phyloP scores from a whole-genome alignment of 2,888 invertebrate genomes.

The Parthenolecanium corni region DNA sequence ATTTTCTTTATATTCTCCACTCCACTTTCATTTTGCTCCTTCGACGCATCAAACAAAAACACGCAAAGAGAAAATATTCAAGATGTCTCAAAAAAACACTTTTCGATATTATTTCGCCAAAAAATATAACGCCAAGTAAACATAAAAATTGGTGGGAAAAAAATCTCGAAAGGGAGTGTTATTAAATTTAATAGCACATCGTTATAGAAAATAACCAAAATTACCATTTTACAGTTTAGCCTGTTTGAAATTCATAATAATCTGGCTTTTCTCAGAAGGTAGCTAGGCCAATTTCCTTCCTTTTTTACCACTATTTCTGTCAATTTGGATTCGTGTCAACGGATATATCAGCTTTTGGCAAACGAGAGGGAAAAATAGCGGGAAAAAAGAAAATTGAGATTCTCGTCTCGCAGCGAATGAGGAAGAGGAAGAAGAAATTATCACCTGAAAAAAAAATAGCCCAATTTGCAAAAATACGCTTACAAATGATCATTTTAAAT shows the following conservation, averaged over 20 bases:
- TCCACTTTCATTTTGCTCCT: no score
- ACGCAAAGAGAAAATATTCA: no score
- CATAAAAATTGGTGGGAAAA: not conserved
- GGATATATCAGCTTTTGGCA: not conserved
- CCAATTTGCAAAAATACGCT: conserved; percentile 21
- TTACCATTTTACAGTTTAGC: conserved; percentile 8
- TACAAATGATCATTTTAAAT: conserved; percentile 18
- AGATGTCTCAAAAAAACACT: no score
- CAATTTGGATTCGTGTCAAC: not conserved
- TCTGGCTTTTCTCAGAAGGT: no score
- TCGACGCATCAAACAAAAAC: no score
- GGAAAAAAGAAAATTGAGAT: not conserved
- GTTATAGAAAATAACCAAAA: not conserved
- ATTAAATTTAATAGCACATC: conserved; percentile 18
- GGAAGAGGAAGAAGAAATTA: conserved; percentile 12
- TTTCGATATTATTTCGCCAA: no score
- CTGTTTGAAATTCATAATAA: conserved; percentile 7
- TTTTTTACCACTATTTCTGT: not conserved
- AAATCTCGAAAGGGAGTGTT: not conserved
- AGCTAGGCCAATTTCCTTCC: no score
- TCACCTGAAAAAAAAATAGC: conserved; percentile 18
- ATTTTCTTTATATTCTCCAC: no score
- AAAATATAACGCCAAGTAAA: no score
- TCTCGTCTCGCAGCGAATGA: not conserved
- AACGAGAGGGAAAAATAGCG: conserved; percentile 2